These are phyloP conservation scores for Lithobates pipiens DNA, from an alignment of 2,797 vertebrate species.

Conservation along the genomic window DNA sequence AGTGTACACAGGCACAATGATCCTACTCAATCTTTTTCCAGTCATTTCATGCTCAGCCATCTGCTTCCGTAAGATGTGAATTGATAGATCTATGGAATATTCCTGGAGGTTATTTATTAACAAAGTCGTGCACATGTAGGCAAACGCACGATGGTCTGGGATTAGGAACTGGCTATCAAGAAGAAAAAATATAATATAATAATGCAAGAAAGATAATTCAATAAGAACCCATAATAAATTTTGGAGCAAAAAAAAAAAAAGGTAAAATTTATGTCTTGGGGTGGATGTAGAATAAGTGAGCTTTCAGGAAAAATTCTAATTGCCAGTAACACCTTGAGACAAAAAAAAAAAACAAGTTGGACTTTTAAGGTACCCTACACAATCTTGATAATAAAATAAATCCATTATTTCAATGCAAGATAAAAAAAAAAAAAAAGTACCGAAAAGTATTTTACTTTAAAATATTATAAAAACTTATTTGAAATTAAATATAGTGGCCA, in stretches of 20 bases:
- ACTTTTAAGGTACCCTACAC: no score
- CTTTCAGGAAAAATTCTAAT: no score
- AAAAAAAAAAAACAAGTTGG: no score
- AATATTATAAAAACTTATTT: no score
- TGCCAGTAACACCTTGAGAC: no score
- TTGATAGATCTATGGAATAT: constrained; percentile 51
- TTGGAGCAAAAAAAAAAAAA: not conserved
- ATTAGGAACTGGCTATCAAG: constrained; percentile 15
- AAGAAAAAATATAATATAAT: not conserved
- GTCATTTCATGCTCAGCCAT: constrained; percentile 54
- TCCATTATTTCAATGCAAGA: no score
- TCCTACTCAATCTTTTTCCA: constrained; percentile 60
- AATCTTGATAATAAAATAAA: no score
- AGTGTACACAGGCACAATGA: constrained; percentile 56
- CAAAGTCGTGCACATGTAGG: constrained; percentile 46
- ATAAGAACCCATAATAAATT: not conserved
- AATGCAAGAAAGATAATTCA: not conserved
- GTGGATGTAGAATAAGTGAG: no score
- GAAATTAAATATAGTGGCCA: no score
- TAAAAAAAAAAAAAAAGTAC: no score
- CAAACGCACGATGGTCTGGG: constrained; percentile 9
- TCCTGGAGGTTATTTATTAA: constrained; percentile 55
- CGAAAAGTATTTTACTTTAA: no score
- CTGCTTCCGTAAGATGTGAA: constrained; percentile 50
- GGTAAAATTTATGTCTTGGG: not conserved